Evolutionary conservation across 2,113 vertebrate species (phyloP).

Genomic region (Rutilus rutilus): DNA sequence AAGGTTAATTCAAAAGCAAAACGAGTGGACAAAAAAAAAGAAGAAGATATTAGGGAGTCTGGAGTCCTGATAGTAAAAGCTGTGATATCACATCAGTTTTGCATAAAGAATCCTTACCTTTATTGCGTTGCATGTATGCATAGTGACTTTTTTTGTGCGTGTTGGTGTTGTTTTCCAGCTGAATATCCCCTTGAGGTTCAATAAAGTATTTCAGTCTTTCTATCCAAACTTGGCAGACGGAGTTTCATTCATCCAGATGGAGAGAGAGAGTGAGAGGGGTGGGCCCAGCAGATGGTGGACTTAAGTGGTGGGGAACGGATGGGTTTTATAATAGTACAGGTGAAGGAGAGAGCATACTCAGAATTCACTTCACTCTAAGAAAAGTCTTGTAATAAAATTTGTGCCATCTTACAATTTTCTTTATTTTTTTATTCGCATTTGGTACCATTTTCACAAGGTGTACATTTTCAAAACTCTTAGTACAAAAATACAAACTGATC

Average conservation of each 20-base stretch:
- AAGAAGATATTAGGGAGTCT: too few species aligned
- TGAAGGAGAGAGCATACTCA: constrained; percentile 50
- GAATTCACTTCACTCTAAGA: neutral
- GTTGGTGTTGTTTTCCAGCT: neutral
- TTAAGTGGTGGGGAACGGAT: constrained; percentile 59
- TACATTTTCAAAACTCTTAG: too few species aligned
- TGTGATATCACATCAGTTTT: neutral
- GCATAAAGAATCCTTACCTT: neutral
- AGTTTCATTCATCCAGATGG: constrained; percentile 68
- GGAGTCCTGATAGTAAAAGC: neutral
- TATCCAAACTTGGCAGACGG: constrained; percentile 57
- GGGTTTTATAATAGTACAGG: constrained; percentile 53
- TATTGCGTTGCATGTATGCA: neutral
- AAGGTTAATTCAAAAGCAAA: too few species aligned
- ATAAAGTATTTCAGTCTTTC: constrained; percentile 45
- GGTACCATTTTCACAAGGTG: too few species aligned
- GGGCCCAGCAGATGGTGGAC: constrained; percentile 66
- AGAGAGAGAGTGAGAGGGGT: constrained; percentile 28
- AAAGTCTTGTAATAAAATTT: neutral
- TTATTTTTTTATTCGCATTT: neutral
- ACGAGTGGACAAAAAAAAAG: too few species aligned
- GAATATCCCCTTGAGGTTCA: constrained; percentile 41
- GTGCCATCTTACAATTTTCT: neutral
- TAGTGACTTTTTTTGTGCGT: neutral
- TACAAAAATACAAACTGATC: too few species aligned